A percentile compares a stretch with the other conserved stretches of the same genome.
phyloP scores from a whole-genome alignment of 2,888 invertebrate genomes.

The Mamestra brassicae region DNA sequence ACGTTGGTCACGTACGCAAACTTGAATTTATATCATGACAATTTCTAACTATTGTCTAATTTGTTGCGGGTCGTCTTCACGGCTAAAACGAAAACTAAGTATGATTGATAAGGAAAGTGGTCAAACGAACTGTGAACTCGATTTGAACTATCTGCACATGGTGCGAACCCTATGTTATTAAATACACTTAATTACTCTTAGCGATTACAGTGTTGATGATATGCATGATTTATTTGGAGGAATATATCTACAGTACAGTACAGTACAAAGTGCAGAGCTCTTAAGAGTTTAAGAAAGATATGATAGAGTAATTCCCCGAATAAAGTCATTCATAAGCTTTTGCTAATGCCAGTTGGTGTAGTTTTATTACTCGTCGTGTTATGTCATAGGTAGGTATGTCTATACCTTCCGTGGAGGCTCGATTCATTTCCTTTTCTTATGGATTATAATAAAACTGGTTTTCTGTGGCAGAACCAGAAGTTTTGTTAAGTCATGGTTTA shows the following conservation, averaged over 20 bases:
- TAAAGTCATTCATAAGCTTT: background rate
- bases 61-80: too few relatives aligned
- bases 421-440: background rate
- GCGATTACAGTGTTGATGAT: background rate
- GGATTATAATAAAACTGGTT: background rate
- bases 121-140: background rate
- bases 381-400: background rate
- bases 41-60: background rate
- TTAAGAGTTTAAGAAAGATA: background rate
- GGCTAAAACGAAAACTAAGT: background rate
- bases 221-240: background rate
- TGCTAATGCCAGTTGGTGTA: background rate
- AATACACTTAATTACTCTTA: background rate
- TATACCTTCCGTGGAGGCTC: background rate
- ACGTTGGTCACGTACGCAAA: constrained; percentile 17
- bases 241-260: background rate
- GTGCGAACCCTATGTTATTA: too few relatives aligned
- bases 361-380: background rate
- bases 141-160: background rate
- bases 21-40: background rate
- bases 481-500: background rate
- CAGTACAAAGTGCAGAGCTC: background rate
- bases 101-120: background rate
- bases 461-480: background rate
- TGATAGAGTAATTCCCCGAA: constrained; percentile 2